phyloP scores from a whole-genome alignment of 2,797 vertebrate genomes.

The Syngnathus rostellatus region DNA sequence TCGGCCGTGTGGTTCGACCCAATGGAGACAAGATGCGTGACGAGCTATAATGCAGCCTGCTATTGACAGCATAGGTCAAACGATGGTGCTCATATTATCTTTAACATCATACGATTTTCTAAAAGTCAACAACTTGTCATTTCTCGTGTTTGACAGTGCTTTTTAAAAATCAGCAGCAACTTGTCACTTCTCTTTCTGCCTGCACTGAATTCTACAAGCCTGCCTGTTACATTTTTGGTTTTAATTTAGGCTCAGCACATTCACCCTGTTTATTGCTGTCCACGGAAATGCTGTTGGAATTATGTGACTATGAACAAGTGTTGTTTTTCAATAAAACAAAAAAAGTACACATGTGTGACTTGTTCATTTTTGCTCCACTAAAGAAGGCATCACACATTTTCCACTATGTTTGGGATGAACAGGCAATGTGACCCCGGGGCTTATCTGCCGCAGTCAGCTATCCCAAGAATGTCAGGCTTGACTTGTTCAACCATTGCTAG shows the following conservation, averaged over 20 bases:
- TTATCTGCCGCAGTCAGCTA: slow-evolving; percentile 13
- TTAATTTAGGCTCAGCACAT: slow-evolving; percentile 16
- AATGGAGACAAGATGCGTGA: slow-evolving; percentile 94
- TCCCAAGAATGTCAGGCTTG: slow-evolving; percentile 11
- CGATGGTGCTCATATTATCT: slow-evolving; percentile 50
- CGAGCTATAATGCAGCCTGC: slow-evolving; percentile 76
- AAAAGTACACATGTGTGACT: slow-evolving; percentile 4
- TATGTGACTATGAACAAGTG: slow-evolving; percentile 31
- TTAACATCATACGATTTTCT: slow-evolving; percentile 71
- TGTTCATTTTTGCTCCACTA: background rate
- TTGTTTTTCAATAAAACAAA: slow-evolving; percentile 65
- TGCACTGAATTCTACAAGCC: slow-evolving; percentile 51
- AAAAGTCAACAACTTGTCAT: background rate
- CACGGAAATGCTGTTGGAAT: slow-evolving; percentile 44
- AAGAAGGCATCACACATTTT: slow-evolving; percentile 49
- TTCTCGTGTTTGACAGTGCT: slow-evolving; percentile 23
- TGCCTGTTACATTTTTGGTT: slow-evolving; percentile 21
- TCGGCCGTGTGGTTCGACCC: slow-evolving; percentile 84
- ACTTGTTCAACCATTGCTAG: slow-evolving; percentile 8
- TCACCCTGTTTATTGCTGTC: slow-evolving; percentile 25
- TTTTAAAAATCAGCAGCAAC: background rate
- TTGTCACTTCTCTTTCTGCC: slow-evolving; percentile 8
- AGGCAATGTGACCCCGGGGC: slow-evolving; percentile 22
- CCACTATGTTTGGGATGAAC: slow-evolving; percentile 59
- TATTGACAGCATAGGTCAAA: slow-evolving; percentile 14